Conservation (phyloP, 2,113 vertebrate species). For the Trogon melanurus region DNA sequence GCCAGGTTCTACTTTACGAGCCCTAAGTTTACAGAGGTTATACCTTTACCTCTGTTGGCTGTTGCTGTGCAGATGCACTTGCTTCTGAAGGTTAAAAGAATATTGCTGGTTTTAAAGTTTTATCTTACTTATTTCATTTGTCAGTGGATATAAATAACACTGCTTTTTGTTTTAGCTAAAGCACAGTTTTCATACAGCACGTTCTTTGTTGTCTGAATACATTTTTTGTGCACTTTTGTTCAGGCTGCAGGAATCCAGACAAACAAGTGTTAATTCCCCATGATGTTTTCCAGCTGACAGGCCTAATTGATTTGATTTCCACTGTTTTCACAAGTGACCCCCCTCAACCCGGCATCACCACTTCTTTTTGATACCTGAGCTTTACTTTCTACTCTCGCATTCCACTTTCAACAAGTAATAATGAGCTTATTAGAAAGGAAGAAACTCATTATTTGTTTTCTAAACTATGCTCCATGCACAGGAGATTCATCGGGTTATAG, state of each 20-base stretch:
- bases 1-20: background rate
- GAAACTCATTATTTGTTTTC: constrained; percentile 45
- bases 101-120: constrained; percentile 1
- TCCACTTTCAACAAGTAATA: constrained; percentile 68
- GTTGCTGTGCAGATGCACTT: background rate
- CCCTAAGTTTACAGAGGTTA: background rate
- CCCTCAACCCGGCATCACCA: constrained; percentile 48
- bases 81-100: background rate
- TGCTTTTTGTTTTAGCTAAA: background rate
- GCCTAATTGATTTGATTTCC: constrained; percentile 73
- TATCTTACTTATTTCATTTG: constrained; percentile 2
- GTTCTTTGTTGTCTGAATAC: constrained; percentile 37
- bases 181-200: background rate
- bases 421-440: constrained; percentile 59
- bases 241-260: constrained; percentile 51
- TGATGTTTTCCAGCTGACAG: constrained; percentile 73
- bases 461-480: background rate
- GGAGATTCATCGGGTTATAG: background rate
- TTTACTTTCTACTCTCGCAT: constrained; percentile 64
- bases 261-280: constrained; percentile 57
- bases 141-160: background rate
- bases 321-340: constrained; percentile 69
- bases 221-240: constrained; percentile 14
- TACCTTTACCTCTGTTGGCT: background rate
- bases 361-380: constrained; percentile 63